These are phyloP conservation scores for Troilus luridus DNA, from an alignment of 2,888 invertebrate species.

Conservation along the genomic window DNA sequence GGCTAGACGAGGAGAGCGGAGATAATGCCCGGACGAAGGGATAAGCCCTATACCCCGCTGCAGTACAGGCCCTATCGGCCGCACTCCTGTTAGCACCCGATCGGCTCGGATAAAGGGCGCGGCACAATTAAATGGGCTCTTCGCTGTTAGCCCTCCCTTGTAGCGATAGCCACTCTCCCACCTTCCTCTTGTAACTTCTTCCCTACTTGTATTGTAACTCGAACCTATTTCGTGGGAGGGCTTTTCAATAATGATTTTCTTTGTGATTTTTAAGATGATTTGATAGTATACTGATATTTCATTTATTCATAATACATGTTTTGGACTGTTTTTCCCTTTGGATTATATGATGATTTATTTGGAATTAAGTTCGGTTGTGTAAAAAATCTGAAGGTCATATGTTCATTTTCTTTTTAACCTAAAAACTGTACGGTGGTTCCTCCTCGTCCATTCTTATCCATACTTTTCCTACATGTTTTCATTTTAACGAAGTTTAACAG, in stretches of 20 bases:
- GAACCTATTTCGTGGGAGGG: background rate
- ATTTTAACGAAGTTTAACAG: too few species aligned
- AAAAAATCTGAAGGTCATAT: too few species aligned
- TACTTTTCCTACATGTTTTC: too few species aligned
- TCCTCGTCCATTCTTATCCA: too few species aligned
- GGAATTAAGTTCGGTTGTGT: too few species aligned
- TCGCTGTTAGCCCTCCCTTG: background rate
- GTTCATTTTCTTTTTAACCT: too few species aligned
- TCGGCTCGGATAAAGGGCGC: constrained; percentile 22
- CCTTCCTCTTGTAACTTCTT: background rate
- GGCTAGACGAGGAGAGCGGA: background rate
- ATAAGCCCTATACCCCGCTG: background rate
- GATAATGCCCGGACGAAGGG: background rate
- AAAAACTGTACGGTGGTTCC: too few species aligned
- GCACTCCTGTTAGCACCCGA: constrained; percentile 48
- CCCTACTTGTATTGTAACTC: background rate
- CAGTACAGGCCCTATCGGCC: constrained; percentile 38
- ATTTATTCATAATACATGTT: too few species aligned
- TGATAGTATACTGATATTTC: background rate
- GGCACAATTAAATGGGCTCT: constrained; percentile 22
- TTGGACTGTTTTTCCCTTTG: too few species aligned
- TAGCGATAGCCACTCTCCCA: background rate
- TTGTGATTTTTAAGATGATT: background rate
- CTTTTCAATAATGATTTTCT: background rate
- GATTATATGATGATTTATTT: too few species aligned